Evolutionary conservation across 2,888 invertebrate genomes (phyloP).

Genomic region (Nomada hirtipes): DNA sequence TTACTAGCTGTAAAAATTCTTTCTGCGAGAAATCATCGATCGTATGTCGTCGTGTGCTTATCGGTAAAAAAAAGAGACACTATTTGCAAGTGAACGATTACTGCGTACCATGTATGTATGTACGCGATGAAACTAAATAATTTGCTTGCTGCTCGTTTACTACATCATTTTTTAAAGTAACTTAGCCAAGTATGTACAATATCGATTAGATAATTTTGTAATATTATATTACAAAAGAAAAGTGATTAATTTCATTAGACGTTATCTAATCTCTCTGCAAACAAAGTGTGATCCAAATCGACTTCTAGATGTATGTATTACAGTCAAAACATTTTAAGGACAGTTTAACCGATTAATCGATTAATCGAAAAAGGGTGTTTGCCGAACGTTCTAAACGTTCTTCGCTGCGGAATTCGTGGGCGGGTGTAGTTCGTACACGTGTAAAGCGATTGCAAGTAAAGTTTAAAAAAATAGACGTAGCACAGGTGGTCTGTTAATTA

Average conservation of each 20-base stretch:
- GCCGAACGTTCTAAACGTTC: no score
- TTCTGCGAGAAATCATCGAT: conserved; percentile 1
- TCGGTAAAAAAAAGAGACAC: conserved; percentile 2
- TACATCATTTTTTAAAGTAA: background rate
- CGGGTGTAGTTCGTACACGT: background rate
- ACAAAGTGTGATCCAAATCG: background rate
- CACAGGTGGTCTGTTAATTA: background rate
- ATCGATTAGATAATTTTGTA: background rate
- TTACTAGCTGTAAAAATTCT: background rate
- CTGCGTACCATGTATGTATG: no score
- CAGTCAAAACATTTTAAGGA: background rate
- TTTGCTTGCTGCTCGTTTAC: no score
- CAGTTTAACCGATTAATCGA: background rate
- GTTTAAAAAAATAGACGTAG: background rate
- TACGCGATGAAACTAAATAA: no score
- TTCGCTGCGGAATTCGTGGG: background rate
- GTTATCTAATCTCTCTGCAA: conserved; percentile 8
- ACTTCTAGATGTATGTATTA: background rate
- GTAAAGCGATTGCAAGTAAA: background rate
- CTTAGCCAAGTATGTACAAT: background rate
- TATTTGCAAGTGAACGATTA: no score
- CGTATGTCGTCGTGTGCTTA: conserved; percentile 11
- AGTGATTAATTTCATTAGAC: background rate
- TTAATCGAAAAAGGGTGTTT: background rate
- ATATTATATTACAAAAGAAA: background rate